These are phyloP conservation scores for Hypomesus transpacificus DNA, from an alignment of 2,113 vertebrate genomes.

Conservation along the genomic window DNA sequence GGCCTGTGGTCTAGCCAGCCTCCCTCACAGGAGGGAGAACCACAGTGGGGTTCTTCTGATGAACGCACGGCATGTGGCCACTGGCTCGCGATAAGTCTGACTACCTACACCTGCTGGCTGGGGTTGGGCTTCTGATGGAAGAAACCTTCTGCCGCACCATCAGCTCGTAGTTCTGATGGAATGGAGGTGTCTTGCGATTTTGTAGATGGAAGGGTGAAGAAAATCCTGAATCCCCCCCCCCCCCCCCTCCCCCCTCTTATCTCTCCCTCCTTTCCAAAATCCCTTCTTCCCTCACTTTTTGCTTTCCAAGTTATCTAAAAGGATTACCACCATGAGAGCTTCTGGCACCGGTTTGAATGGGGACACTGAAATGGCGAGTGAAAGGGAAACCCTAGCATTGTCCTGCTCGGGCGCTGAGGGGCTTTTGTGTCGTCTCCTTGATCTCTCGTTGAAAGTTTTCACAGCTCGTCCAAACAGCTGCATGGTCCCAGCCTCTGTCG, in stretches of 20 bases:
- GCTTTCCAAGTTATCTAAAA: constrained; percentile 1
- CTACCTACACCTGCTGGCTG: no score
- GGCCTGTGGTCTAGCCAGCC: no score
- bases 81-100: no score
- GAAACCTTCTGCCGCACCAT: no score
- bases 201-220: background rate
- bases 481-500: background rate
- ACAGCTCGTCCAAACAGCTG: constrained; percentile 5
- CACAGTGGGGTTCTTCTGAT: no score
- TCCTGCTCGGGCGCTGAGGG: background rate
- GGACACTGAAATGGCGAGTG: constrained; percentile 7
- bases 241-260: background rate
- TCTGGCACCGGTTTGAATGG: background rate
- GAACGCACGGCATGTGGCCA: no score
- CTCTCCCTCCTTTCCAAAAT: background rate
- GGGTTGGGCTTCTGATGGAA: no score
- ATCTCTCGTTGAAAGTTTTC: constrained; percentile 2
- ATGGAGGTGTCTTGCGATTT: background rate
- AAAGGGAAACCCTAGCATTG: constrained; percentile 9
- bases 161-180: background rate
- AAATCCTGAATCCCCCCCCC: background rate
- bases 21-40: no score
- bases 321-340: constrained; percentile 9
- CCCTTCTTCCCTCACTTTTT: background rate
- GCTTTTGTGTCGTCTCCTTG: background rate